phyloP scores from a whole-genome alignment of 2,888 invertebrate genomes.

The Pomacea canaliculata region DNA sequence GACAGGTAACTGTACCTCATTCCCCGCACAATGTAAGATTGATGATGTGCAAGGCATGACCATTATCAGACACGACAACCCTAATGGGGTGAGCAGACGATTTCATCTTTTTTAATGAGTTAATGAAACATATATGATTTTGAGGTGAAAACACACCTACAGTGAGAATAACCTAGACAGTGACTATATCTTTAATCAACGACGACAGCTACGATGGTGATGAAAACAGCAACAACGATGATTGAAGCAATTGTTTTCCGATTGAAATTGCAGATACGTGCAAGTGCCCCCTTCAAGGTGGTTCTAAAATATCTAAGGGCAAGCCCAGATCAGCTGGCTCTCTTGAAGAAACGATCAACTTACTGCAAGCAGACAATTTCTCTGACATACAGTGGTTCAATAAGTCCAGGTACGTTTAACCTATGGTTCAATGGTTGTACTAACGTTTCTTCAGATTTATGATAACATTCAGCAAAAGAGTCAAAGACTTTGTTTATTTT shows the following conservation, averaged over 20 bases:
- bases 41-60: slow-evolving; percentile 28
- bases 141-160: too few species aligned
- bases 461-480: too few species aligned
- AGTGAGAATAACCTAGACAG: too few species aligned
- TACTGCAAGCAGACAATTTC: slow-evolving; percentile 49
- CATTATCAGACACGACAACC: slow-evolving; percentile 27
- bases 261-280: neutral
- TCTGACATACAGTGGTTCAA: slow-evolving; percentile 2
- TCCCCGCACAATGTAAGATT: slow-evolving; percentile 51
- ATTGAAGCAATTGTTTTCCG: neutral
- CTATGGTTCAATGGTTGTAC: too few species aligned
- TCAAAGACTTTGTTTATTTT: too few species aligned
- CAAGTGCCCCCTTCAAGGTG: neutral
- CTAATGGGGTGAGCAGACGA: slow-evolving; percentile 17
- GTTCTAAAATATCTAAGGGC: slow-evolving; percentile 34
- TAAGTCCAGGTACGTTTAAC: neutral
- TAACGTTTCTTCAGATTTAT: too few species aligned
- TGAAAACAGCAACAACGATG: too few species aligned
- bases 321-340: slow-evolving; percentile 44
- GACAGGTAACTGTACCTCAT: slow-evolving; percentile 38
- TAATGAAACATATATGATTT: too few species aligned
- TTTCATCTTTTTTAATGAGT: neutral
- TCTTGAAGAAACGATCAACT: slow-evolving; percentile 43
- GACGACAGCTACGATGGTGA: too few species aligned
- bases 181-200: too few species aligned